These are phyloP conservation scores for Drosophila limbata DNA, from an alignment of 2,888 invertebrate species.

Conservation along the genomic window DNA sequence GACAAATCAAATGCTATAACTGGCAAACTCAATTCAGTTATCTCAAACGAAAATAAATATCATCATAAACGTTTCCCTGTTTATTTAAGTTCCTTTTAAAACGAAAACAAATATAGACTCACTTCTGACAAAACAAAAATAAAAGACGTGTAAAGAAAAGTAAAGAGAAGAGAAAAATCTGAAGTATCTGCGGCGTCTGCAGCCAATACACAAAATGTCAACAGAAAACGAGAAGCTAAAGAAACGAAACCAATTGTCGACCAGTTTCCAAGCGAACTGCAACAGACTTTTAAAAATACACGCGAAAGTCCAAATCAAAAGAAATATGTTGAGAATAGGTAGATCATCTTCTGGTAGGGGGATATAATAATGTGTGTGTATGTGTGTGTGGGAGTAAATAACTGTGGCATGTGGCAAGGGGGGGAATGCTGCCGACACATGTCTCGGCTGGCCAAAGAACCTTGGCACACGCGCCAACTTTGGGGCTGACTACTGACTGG, in stretches of 20 bases:
- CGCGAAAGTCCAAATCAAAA: slow-evolving; percentile 22
- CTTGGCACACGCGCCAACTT: slow-evolving; percentile 74
- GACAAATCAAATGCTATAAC: slow-evolving; percentile 34
- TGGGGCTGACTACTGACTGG: slow-evolving; percentile 39
- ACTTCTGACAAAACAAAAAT: slow-evolving; percentile 16
- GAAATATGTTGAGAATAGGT: slow-evolving; percentile 12
- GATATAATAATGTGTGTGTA: not conserved
- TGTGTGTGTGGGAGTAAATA: slow-evolving; percentile 24
- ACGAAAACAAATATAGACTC: slow-evolving; percentile 72
- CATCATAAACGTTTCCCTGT: slow-evolving; percentile 59
- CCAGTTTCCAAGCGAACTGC: slow-evolving; percentile 50
- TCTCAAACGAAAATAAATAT: slow-evolving; percentile 56
- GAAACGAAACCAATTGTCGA: slow-evolving; percentile 31
- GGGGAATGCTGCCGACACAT: slow-evolving; percentile 50
- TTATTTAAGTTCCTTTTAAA: slow-evolving; percentile 72
- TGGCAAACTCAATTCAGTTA: slow-evolving; percentile 30
- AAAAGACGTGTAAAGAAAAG: slow-evolving; percentile 4
- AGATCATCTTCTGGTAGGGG: slow-evolving; percentile 11
- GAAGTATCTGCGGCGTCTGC: slow-evolving; percentile 57
- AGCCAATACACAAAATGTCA: slow-evolving; percentile 68
- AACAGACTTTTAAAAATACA: slow-evolving; percentile 37
- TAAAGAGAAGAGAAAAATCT: slow-evolving; percentile 25
- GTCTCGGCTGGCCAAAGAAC: slow-evolving; percentile 58
- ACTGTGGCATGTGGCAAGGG: slow-evolving; percentile 5
- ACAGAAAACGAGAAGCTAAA: slow-evolving; percentile 41